Base-by-base conservation (phyloP, 2,113 vertebrate species). In the Promerops cafer region DNA sequence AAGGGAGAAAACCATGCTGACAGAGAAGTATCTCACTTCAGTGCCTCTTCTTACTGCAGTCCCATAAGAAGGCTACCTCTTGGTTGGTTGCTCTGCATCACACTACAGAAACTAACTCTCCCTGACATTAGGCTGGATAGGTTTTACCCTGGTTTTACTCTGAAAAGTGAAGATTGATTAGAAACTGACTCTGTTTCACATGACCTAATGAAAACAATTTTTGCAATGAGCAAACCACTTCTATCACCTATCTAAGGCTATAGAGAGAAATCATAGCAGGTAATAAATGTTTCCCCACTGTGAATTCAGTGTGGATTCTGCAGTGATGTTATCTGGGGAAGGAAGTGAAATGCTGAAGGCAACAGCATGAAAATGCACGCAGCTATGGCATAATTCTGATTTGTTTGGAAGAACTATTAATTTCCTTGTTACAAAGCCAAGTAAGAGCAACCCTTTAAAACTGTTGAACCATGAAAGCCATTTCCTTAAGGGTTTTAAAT, bases 331-430 rank as follows among this genome's bases (percentile, higher is more conserved):
- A 95, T 97, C 94, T 94, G 79, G 82, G 90, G 84, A 94, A 93
- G 68, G 78, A 96, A 96, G 94, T 89, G 93, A 96, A 97, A 89
- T 82, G 96, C 96, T 96, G 84, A 97, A 78, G 71, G 93, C 94
- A 98, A 90, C 82, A 94, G 95, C 93, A 94, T 95, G 97, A 97
- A 98, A 98, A 98, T 97, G 97, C 97, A 97, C 90, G 95, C 97
- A 97, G 96, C 94, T 97, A 97, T 97, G 97, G 97, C 96, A 98
- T 98, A 98, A 98, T 98, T 98, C 98, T 97, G 98, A 98, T 99
- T 99, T 98, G 98, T 98, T 99, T 98, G 98, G 98, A 98, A 98
- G 98, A 98, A 98, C 98, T 97, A 98, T 99, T 99, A 98, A 99
- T 99, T 99, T 98, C 96, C 98, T 98, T 98, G 98, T 99, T 99